phyloP scores from a whole-genome alignment of 2,888 invertebrate species.

The Cerastoderma edule region DNA sequence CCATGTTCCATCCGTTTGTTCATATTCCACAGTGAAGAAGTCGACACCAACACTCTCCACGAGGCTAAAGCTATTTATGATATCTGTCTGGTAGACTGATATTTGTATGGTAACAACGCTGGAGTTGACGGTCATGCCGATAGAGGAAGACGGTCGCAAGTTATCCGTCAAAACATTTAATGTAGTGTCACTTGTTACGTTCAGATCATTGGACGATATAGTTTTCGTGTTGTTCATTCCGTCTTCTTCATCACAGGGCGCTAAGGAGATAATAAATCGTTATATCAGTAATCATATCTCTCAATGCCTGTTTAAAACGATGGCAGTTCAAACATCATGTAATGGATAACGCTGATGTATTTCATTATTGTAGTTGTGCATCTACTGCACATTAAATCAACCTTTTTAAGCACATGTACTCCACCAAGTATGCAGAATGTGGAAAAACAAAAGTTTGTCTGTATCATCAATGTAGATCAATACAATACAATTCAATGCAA shows the following conservation, averaged over 20 bases:
- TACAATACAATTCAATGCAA: no score
- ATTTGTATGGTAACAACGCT: not conserved
- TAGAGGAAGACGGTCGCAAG: not conserved
- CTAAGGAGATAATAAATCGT: not conserved
- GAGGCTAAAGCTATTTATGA: not conserved
- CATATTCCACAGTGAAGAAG: not conserved
- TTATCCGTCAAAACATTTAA: not conserved
- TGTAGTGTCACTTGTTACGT: slow-evolving; percentile 9
- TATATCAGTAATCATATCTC: no score
- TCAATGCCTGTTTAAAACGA: no score
- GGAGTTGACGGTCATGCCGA: not conserved
- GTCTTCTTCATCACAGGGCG: slow-evolving; percentile 18
- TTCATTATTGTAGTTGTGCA: no score
- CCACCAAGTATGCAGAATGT: no score
- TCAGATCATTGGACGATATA: not conserved
- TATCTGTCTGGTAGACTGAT: not conserved
- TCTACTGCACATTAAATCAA: no score
- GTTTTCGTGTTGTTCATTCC: slow-evolving; percentile 17
- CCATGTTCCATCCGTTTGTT: not conserved
- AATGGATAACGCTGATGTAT: no score
- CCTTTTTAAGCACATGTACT: no score
- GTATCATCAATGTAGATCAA: no score
- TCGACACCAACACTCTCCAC: not conserved
- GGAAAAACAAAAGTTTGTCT: no score
- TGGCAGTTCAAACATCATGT: no score